phyloP scores from a whole-genome alignment of 2,113 vertebrate genomes.

The Catharus minimus region DNA sequence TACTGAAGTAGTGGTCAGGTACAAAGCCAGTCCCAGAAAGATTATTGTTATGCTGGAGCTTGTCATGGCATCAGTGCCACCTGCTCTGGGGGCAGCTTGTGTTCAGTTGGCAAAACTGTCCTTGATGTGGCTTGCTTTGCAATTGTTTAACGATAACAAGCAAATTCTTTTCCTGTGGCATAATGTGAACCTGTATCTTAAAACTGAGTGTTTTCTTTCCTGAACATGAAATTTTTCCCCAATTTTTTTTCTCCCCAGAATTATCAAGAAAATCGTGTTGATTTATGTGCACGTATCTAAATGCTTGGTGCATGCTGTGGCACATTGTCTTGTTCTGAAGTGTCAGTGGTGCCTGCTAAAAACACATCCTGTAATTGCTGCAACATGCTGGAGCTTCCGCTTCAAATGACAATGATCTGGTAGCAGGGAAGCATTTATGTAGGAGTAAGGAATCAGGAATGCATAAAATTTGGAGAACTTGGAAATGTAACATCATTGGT shows the following conservation, averaged over 20 bases:
- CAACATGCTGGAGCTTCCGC: neutral
- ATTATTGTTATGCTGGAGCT: neutral
- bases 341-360: neutral
- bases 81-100: neutral
- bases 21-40: neutral
- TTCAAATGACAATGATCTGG: accelerated
- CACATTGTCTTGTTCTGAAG: neutral
- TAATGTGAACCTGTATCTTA: neutral
- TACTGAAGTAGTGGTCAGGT: neutral
- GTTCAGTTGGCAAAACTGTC: neutral
- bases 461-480: neutral
- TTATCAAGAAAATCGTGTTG: neutral
- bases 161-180: neutral
- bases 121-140: neutral
- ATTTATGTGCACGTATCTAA: neutral
- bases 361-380: neutral
- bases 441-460: neutral
- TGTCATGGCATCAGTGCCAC: neutral
- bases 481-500: neutral
- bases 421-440: neutral
- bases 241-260: accelerated
- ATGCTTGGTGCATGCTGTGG: neutral
- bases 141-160: neutral
- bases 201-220: neutral
- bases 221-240: neutral